Percentiles rank a stretch among this genome's conserved stretches.
phyloP scores from a whole-genome alignment of 1,140 invertebrate species.

The Saccostrea glomerata region DNA sequence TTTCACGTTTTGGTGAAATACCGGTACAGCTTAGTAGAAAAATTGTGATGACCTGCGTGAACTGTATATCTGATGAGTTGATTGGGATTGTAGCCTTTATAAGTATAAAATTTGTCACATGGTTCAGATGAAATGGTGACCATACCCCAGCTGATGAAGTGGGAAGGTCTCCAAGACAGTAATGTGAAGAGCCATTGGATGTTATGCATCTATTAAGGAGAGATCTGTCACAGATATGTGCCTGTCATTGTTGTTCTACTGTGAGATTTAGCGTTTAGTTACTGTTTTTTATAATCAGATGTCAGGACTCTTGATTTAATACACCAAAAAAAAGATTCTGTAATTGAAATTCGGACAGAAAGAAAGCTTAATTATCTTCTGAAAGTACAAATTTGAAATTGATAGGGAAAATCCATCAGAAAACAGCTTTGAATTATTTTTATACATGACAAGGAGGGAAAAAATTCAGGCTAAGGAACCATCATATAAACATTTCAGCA shows the following conservation, averaged over 20 bases:
- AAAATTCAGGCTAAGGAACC: not conserved
- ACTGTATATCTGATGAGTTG: not conserved
- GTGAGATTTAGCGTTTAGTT: not conserved
- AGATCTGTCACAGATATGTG: not conserved
- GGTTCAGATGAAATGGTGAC: not conserved
- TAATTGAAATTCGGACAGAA: not conserved
- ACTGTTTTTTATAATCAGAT: conserved; percentile 12
- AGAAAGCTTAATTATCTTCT: not conserved
- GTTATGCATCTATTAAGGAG: not conserved
- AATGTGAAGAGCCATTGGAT: not conserved
- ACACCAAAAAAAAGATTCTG: not conserved
- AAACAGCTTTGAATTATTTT: not conserved
- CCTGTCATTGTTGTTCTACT: not conserved
- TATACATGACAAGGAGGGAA: not conserved
- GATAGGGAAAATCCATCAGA: too few relatives aligned
- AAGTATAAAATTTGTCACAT: too few relatives aligned
- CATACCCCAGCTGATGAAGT: not conserved
- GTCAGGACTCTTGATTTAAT: not conserved
- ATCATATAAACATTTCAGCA: not conserved
- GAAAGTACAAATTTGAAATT: not conserved
- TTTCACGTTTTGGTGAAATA: not conserved
- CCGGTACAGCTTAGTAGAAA: not conserved
- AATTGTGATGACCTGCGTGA: not conserved
- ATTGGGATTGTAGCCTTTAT: too few relatives aligned
- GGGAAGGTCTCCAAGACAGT: not conserved